Base-by-base conservation (phyloP, 2,888 invertebrate species). In the Cerastoderma edule region DNA sequence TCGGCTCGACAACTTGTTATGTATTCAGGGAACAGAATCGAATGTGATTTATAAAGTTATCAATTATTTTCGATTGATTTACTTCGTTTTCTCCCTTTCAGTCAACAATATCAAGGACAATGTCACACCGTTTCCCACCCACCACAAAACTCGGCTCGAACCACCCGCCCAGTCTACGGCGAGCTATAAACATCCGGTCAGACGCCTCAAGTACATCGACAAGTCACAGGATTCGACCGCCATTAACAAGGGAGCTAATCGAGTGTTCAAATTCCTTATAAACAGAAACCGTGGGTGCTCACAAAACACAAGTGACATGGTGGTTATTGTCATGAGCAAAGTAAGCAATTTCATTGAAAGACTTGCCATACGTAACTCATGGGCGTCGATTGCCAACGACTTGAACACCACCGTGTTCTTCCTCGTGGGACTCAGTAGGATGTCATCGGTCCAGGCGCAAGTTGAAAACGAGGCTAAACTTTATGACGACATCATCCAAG, bases 401-500 rank as follows among this genome's bases (percentile, higher is more conserved):
- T 50, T 83, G 27, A 84, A 83, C n/a, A 46, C 85, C 2, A 75
- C 84, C 13, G 32, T 91, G 6, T 76, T 92, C 16, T 92, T 91
- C 75, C 83, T 92, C 28, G 67, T 91, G 39, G 92, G 92, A 0
- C 28, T 33, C 44, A 63, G 54, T 10, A 46, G 13, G 1, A 44
- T 71, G 28, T 39, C 33, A 2, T 64, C 66, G 1, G n/a, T 73
- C 16, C 85, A 88, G 56, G 27, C 35, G 27, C 70, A 75, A 24
- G 71, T 89, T 2, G 79, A 83, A 50, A 79, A 84, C 30, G 92
- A 92, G 68, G 83, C 85, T 27, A 76, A 86, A 32, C 69, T 83
- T 46, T 90, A 89, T 75, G 63, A 76, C 0, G 92, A 92, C 76
- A 85, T 92, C 8, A 84, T 92, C 1, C 92, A 92, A 75, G 91